Conservation (phyloP, 2,797 vertebrate species). For the Euphonia xanthogaster region DNA sequence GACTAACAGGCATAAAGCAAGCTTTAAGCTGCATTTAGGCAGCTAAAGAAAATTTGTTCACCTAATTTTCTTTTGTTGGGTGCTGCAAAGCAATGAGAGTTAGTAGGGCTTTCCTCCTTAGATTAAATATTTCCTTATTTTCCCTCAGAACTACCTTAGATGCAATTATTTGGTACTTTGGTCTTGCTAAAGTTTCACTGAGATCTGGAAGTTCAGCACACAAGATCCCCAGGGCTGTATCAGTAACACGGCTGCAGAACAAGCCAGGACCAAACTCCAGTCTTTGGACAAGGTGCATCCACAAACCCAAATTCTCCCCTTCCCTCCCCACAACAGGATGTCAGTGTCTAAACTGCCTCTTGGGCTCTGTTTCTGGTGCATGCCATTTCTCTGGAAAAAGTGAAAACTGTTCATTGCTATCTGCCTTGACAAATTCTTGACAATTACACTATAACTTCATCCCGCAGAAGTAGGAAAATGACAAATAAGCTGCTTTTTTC, state of each 20-base stretch:
- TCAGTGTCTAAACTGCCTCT: not conserved
- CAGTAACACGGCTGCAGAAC: not conserved
- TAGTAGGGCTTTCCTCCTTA: not conserved
- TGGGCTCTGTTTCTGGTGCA: not conserved
- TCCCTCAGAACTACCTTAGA: not conserved
- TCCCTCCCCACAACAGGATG: not conserved
- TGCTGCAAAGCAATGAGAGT: not conserved
- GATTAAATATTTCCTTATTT: not conserved
- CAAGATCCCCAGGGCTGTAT: fast-evolving
- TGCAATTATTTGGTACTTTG: not conserved
- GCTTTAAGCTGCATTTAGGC: not conserved
- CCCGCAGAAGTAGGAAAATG: not conserved
- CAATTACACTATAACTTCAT: not conserved
- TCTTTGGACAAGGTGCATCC: not conserved
- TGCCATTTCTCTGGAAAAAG: not conserved
- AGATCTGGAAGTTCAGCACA: not conserved
- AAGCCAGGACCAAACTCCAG: not conserved
- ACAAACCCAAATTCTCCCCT: not conserved
- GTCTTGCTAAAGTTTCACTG: not conserved
- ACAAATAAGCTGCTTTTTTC: not conserved
- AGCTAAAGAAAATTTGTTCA: not conserved
- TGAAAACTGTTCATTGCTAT: fast-evolving
- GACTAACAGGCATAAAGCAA: not conserved
- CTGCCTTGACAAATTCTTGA: not conserved
- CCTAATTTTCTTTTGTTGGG: no score